Evolutionary conservation across 2,113 vertebrate genomes (phyloP).

Genomic region (Hippopotamus amphibius): DNA sequence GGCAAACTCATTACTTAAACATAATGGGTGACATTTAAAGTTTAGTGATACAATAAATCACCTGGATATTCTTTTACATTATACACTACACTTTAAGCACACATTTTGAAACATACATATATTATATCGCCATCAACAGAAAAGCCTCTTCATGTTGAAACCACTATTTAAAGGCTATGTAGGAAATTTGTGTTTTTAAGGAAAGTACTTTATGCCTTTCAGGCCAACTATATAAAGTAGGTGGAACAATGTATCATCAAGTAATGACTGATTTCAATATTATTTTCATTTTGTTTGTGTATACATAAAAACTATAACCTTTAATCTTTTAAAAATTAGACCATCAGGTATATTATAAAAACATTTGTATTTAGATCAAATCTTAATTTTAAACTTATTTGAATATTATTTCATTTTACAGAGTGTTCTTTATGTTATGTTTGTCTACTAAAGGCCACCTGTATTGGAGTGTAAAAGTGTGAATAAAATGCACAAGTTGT

Average conservation of each 20-base stretch:
- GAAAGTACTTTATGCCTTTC: slow-evolving; percentile 71
- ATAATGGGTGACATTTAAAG: slow-evolving; percentile 75
- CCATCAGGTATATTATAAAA: not conserved
- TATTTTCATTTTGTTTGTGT: not conserved
- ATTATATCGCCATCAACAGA: slow-evolving; percentile 78
- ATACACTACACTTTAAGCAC: slow-evolving; percentile 71
- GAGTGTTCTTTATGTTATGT: not conserved
- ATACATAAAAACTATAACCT: not conserved
- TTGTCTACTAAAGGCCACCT: not conserved
- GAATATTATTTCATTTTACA: not conserved
- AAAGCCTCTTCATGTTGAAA: slow-evolving; percentile 45
- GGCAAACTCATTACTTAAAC: slow-evolving; percentile 63
- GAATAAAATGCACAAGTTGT: not conserved
- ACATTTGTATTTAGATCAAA: not conserved
- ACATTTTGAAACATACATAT: slow-evolving; percentile 81
- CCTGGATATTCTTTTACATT: slow-evolving; percentile 59
- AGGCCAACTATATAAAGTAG: not conserved
- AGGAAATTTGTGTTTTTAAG: slow-evolving; percentile 52
- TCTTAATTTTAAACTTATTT: not conserved
- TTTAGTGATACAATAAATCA: slow-evolving; percentile 76
- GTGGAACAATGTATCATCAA: not conserved
- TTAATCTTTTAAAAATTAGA: not conserved
- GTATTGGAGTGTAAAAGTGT: not conserved
- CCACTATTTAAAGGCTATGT: slow-evolving; percentile 60
- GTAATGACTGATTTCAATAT: not conserved